Percentiles rank a stretch among this genome's conserved stretches.
These are phyloP conservation scores for Eueides isabella DNA, from an alignment of 1,140 invertebrate genomes.

Conservation along the genomic window DNA sequence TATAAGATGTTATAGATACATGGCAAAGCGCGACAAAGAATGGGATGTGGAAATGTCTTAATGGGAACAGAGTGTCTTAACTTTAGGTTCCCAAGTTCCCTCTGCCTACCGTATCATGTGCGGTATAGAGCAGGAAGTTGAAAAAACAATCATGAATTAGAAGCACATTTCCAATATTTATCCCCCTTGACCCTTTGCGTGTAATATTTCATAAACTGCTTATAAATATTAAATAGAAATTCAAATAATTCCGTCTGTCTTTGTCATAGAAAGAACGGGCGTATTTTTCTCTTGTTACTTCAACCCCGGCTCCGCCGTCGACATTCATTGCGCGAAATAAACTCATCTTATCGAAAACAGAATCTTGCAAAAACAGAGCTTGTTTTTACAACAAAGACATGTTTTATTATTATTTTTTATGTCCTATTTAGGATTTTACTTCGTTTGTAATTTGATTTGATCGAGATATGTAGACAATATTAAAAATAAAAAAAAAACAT, in stretches of 20 bases:
- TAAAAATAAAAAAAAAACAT: neutral
- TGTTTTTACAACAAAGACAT: slow-evolving; percentile 18
- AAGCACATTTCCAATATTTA: too few species aligned
- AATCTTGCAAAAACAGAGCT: slow-evolving; percentile 25
- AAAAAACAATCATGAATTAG: too few species aligned
- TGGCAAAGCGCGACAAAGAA: too few species aligned
- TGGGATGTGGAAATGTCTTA: too few species aligned
- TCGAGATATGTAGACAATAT: neutral
- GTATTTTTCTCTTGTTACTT: slow-evolving; percentile 25
- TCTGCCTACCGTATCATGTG: too few species aligned
- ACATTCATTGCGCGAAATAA: slow-evolving; percentile 39
- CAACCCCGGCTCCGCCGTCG: slow-evolving; percentile 14
- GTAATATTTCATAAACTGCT: neutral
- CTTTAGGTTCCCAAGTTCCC: too few species aligned
- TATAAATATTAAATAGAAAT: slow-evolving; percentile 17
- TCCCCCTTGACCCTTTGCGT: too few species aligned
- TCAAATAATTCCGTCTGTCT: slow-evolving; percentile 23
- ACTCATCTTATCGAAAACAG: slow-evolving; percentile 34
- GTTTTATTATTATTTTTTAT: slow-evolving; percentile 1
- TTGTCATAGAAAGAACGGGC: slow-evolving; percentile 13
- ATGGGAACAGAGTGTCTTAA: too few species aligned
- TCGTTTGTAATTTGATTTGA: neutral
- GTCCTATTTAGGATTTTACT: neutral
- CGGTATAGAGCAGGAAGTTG: too few species aligned
- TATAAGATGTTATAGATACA: too few species aligned